phyloP scores from a whole-genome alignment of 2,797 vertebrate genomes.

The Rhabdomys pumilio region DNA sequence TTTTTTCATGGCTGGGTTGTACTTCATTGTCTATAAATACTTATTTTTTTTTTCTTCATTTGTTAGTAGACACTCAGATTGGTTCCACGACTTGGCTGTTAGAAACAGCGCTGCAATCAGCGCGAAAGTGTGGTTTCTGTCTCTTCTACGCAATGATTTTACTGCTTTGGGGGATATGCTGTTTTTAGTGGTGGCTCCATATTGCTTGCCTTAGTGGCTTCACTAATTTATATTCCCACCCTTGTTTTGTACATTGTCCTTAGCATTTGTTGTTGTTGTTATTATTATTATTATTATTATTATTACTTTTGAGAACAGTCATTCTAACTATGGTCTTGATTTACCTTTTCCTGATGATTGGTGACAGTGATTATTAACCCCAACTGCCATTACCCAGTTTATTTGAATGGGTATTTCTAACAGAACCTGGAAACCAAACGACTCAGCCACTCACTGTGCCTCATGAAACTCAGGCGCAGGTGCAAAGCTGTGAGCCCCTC shows the following conservation, averaged over 20 bases:
- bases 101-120: neutral
- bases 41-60: neutral
- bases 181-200: neutral
- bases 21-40: neutral
- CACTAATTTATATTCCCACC: neutral
- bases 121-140: neutral
- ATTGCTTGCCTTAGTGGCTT: neutral
- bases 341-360: neutral
- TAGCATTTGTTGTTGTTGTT: neutral
- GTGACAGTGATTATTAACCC: neutral
- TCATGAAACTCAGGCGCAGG: neutral
- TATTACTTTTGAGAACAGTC: neutral
- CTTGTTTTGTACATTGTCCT: neutral
- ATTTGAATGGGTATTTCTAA: neutral
- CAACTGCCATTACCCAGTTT: neutral
- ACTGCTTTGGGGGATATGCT: neutral
- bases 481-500: neutral
- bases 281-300: accelerated
- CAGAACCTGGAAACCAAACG: neutral
- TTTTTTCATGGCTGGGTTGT: neutral
- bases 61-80: neutral
- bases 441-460: neutral
- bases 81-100: neutral
- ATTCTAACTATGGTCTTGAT: neutral
- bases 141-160: neutral